Percentiles rank a stretch among this genome's conserved stretches.
These are phyloP conservation scores for Athalia rosae DNA, from an alignment of 2,888 invertebrate genomes.

Conservation along the genomic window DNA sequence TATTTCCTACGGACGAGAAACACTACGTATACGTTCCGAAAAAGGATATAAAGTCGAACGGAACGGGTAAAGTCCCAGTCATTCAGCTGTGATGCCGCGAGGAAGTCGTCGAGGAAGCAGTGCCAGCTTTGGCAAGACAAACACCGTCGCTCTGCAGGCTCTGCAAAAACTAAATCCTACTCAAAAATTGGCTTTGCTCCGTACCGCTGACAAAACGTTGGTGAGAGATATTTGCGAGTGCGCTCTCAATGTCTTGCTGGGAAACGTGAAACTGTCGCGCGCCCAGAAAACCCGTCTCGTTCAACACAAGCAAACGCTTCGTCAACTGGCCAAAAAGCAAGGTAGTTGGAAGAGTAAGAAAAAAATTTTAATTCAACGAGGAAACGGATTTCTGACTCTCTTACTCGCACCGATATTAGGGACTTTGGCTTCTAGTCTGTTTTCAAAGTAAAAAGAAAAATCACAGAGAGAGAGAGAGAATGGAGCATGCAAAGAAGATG, in stretches of 20 bases:
- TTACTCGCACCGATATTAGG: constrained; percentile 16
- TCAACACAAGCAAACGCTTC: constrained; percentile 21
- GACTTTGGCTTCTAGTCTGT: not conserved
- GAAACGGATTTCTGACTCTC: not conserved
- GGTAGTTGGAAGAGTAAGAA: constrained; percentile 17
- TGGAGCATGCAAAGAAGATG: constrained; percentile 27
- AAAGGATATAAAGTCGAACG: not conserved
- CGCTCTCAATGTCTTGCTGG: constrained; percentile 34
- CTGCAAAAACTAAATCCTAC: not conserved
- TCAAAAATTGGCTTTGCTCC: constrained; percentile 3
- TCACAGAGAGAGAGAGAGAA: not conserved
- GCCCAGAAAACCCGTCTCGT: constrained; percentile 19
- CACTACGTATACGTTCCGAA: constrained; percentile 3
- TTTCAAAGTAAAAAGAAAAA: not conserved
- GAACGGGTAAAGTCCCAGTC: constrained; percentile 8
- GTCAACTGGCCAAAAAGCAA: not conserved
- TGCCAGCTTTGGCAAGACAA: constrained; percentile 5
- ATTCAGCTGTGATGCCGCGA: constrained; percentile 27
- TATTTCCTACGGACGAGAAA: constrained; percentile 5
- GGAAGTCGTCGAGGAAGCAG: not conserved
- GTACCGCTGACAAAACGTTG: constrained; percentile 13
- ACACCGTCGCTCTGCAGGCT: constrained; percentile 2
- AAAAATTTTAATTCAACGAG: constrained; percentile 5
- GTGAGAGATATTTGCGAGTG: constrained; percentile 37
- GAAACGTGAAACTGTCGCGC: constrained; percentile 24